Base-by-base conservation (phyloP, 2,113 vertebrate genomes). In the Patagioenas fasciata region DNA sequence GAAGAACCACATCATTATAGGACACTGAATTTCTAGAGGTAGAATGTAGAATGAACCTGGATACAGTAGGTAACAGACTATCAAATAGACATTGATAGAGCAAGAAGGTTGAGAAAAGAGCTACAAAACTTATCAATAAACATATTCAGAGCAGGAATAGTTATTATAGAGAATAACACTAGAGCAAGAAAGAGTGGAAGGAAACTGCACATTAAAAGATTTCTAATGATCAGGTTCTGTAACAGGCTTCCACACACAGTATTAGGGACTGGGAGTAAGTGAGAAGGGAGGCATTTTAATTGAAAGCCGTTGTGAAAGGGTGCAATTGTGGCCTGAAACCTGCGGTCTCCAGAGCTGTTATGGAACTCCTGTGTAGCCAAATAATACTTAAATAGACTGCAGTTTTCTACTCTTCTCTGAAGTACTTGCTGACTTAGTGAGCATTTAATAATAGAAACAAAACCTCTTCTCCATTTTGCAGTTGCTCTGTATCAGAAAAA, bases 211-310 rank as follows among this genome's bases (percentile, higher is more conserved):
- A 21, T 34, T 51, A 44, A 66, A 56, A 85, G 10, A 71, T 50
- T 82, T 66, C 79, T 88, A 73, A 69, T 15, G 13, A 48, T 38
- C 13, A 66, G 26, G 8, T 31, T 81, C 81, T 48, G 40, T 26
- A 85, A 74, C 26, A 53, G 6, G 10, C 4, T 85, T 84, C 56
- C n/a, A 65, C 21, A 25, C 25, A 32, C 17, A 54, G n/a, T 40
- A 51, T 1, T 56, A 23, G 38, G 20, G 31, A 21, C 1, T 1
- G 3, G 61, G 34, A 5, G 11, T 14, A 7, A 19, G 44, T 47
- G 23, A 19, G 29, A 79, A 57, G 29, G 25, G 29, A 78, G 23
- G 23, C 4, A 15, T 48, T 87, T 73, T 57, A 70, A 57, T 13
- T 73, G 32, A 88, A 88, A 85, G 23, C 17, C 21, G n/a, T 29